A percentile compares a stretch with the other conserved stretches of the same genome.
Evolutionary conservation across 2,113 vertebrate genomes (phyloP).

Genomic region (Neofelis nebulosa): DNA sequence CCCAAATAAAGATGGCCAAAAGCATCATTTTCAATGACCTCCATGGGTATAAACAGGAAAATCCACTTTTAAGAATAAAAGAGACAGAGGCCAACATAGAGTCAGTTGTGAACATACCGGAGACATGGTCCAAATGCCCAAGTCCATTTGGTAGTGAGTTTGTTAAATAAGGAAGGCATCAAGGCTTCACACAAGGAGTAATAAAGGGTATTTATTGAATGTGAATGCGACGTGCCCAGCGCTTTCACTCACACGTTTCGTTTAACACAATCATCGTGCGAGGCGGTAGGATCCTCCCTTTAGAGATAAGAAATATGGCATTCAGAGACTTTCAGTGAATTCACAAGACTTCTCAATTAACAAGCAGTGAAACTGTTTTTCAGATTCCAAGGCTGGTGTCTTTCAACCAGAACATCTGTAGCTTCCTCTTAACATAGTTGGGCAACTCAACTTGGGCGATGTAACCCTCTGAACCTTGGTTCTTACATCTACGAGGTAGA

Average conservation of each 20-base stretch:
- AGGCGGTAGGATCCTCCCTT: not conserved
- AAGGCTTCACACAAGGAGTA: not conserved
- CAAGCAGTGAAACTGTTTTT: not conserved
- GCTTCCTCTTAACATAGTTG: not conserved
- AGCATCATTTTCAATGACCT: not conserved
- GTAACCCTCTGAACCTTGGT: not conserved
- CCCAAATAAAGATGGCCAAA: not conserved
- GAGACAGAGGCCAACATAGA: not conserved
- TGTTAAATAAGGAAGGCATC: not conserved
- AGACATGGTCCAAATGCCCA: not conserved
- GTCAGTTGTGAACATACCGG: not conserved
- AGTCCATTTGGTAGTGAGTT: not conserved
- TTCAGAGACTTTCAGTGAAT: not conserved
- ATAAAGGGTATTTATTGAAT: not conserved
- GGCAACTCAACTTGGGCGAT: not conserved
- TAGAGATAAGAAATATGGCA: not conserved
- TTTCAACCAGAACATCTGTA: not conserved
- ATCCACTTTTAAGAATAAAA: not conserved
- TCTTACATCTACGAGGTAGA: not conserved
- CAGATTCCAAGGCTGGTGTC: not conserved
- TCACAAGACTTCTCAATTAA: not conserved
- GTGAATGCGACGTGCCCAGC: accelerated
- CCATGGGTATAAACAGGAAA: not conserved
- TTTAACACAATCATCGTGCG: not conserved
- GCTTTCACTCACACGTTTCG: not conserved